Conservation (phyloP, 2,113 vertebrate species). For the Gulo gulo region DNA sequence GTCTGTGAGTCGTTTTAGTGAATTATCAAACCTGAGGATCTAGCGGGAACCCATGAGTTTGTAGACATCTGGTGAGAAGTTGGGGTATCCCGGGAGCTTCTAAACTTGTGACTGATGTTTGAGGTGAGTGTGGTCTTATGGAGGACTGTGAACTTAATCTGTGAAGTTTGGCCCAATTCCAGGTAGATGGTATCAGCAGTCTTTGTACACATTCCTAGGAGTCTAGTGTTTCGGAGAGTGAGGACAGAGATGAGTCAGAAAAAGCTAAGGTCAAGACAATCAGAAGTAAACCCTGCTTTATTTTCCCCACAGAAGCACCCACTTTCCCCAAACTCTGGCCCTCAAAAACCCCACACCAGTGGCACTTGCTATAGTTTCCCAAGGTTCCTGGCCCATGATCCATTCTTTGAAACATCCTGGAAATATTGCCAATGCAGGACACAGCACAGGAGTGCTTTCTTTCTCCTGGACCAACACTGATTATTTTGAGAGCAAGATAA, state of each 20-base stretch:
- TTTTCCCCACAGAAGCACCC: not conserved
- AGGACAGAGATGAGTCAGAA: not conserved
- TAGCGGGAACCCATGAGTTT: not conserved
- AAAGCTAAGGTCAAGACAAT: not conserved
- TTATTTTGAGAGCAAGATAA: conserved; percentile 38
- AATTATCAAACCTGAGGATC: not conserved
- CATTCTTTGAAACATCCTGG: not conserved
- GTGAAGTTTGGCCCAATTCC: not conserved
- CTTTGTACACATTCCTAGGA: not conserved
- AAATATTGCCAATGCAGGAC: not conserved
- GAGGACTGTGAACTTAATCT: not conserved
- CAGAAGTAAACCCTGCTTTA: not conserved
- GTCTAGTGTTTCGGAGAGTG: not conserved
- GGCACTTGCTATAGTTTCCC: not conserved
- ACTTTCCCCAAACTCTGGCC: not conserved
- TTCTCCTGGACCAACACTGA: not conserved
- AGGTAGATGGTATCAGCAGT: not conserved
- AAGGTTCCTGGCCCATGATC: not conserved
- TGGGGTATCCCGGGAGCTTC: fast-evolving
- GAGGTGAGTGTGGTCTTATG: not conserved
- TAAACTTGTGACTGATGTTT: not conserved
- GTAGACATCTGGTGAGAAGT: not conserved
- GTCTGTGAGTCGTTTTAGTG: not conserved
- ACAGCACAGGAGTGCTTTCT: not conserved
- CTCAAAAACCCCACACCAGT: not conserved